Percentiles rank a stretch among this genome's conserved stretches.
phyloP scores from a whole-genome alignment of 2,797 vertebrate species.

The Prionace glauca region DNA sequence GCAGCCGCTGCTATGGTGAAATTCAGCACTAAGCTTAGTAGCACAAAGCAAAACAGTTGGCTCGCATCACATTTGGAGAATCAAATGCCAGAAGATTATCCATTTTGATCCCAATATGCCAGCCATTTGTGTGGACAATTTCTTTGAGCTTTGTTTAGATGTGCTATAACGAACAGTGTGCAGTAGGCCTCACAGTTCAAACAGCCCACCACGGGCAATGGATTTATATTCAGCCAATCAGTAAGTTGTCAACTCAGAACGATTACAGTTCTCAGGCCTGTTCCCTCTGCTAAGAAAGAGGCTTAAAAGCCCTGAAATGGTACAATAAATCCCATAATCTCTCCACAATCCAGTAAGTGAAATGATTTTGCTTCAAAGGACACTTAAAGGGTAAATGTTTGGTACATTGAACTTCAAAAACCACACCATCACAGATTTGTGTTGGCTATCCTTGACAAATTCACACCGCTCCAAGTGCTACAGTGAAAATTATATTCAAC shows the following conservation, averaged over 20 bases:
- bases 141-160: background rate
- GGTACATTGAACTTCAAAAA: background rate
- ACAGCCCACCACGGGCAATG: background rate
- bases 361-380: background rate
- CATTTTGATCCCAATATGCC: background rate
- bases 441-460: background rate
- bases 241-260: background rate
- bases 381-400: background rate
- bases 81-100: background rate
- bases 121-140: background rate
- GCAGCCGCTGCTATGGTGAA: background rate
- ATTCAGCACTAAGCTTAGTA: background rate
- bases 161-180: background rate
- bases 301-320: background rate
- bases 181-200: background rate
- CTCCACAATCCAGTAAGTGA: background rate
- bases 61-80: background rate
- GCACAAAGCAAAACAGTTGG: background rate
- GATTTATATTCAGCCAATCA: background rate
- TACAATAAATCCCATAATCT: background rate
- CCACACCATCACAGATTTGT: background rate
- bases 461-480: background rate
- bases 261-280: background rate
- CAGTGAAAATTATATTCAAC: background rate
- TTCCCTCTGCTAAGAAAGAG: background rate